phyloP scores from a whole-genome alignment of 2,797 vertebrate genomes.

The Discoglossus pictus region DNA sequence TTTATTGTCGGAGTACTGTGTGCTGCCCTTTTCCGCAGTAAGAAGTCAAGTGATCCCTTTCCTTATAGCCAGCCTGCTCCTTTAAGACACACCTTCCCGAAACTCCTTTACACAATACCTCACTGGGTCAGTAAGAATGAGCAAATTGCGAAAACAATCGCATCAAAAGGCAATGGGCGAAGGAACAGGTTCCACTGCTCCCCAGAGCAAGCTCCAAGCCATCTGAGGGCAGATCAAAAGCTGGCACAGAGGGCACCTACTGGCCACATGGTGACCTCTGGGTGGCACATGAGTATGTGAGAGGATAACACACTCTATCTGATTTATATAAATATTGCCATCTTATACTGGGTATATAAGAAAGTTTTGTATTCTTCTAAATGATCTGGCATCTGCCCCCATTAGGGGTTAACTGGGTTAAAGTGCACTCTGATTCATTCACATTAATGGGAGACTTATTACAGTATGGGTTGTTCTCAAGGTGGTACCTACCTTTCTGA shows the following conservation, averaged over 20 bases:
- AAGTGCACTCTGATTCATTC: no score
- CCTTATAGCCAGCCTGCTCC: constrained; percentile 16
- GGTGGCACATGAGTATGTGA: background rate
- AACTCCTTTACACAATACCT: constrained; percentile 30
- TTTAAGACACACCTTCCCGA: constrained; percentile 46
- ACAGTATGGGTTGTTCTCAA: no score
- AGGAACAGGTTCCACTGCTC: constrained; percentile 46
- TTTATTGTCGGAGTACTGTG: no score
- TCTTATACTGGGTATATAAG: no score
- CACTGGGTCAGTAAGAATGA: constrained; percentile 5
- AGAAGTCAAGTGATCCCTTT: no score
- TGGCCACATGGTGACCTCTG: constrained; percentile 1
- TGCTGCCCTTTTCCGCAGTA: no score
- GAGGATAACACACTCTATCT: no score
- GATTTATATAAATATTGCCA: no score
- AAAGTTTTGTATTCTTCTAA: no score
- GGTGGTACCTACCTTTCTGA: constrained; percentile 32
- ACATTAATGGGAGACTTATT: no score
- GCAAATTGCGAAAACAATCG: constrained; percentile 32
- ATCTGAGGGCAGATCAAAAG: constrained; percentile 8
- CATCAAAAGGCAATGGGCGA: background rate
- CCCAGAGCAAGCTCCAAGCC: constrained; percentile 23
- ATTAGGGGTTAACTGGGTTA: no score
- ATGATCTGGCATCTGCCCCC: no score
- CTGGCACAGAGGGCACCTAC: background rate